phyloP scores from a whole-genome alignment of 2,888 invertebrate species.

The Metallyticus violacea region DNA sequence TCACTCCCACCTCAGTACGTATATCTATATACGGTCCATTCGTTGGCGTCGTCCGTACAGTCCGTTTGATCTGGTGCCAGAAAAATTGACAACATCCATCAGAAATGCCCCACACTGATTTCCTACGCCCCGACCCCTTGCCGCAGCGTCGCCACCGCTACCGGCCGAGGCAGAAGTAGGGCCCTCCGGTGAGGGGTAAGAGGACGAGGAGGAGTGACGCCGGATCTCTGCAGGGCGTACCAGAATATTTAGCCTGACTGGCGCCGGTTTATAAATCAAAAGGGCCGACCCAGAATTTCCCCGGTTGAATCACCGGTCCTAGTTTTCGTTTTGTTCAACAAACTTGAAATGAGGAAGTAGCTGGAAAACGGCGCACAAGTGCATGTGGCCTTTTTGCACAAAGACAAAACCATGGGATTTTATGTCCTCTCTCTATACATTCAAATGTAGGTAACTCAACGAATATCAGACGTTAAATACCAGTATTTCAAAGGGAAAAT shows the following conservation, averaged over 20 bases:
- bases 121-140: background rate
- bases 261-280: constrained; percentile 18
- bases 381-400: too few species aligned
- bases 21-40: too few species aligned
- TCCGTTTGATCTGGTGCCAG: constrained; percentile 26
- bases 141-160: background rate
- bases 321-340: background rate
- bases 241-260: constrained; percentile 21
- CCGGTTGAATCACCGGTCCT: too few species aligned
- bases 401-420: too few species aligned
- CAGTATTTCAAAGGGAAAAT: too few species aligned
- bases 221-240: background rate
- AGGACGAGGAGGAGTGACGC: background rate
- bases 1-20: too few species aligned
- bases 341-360: background rate
- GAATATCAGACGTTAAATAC: too few species aligned
- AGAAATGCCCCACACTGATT: background rate
- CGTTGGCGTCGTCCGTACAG: background rate
- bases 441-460: too few species aligned
- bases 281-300: too few species aligned
- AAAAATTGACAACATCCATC: constrained; percentile 28
- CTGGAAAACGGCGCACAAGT: background rate
- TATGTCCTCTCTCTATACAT: too few species aligned
- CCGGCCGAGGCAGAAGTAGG: too few species aligned
- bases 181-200: too few species aligned